These are phyloP conservation scores for Brenthis hecate DNA, from an alignment of 2,888 invertebrate species.

Conservation along the genomic window DNA sequence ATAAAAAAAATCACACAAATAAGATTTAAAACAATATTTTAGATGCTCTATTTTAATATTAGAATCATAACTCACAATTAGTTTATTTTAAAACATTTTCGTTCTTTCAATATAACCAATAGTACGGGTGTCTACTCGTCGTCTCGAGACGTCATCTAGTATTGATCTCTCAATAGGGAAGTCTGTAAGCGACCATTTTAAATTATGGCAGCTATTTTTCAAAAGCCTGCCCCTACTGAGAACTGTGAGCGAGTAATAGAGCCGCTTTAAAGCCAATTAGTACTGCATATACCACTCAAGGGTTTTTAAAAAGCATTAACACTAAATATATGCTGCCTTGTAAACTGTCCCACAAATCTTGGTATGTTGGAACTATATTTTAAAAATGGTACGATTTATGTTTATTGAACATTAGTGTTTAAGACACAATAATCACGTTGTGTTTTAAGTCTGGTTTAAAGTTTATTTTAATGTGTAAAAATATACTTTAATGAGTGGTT, in stretches of 20 bases:
- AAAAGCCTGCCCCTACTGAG: conserved; percentile 56
- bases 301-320: conserved; percentile 22
- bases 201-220: conserved; percentile 78
- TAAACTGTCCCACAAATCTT: conserved; percentile 25
- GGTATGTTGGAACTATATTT: conserved; percentile 15
- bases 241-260: conserved; percentile 66
- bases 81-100: background rate
- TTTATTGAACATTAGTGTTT: conserved; percentile 9
- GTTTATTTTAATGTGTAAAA: too few relatives aligned
- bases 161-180: conserved; percentile 82
- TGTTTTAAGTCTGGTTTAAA: too few relatives aligned
- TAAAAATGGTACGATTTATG: conserved; percentile 7
- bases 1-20: too few relatives aligned
- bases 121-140: conserved; percentile 61
- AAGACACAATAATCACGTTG: too few relatives aligned
- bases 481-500: too few relatives aligned
- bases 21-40: too few relatives aligned
- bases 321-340: conserved; percentile 22
- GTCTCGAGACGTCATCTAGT: conserved; percentile 68
- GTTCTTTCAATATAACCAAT: conserved; percentile 13
- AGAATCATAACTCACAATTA: background rate
- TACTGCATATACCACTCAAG: conserved; percentile 15
- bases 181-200: conserved; percentile 77
- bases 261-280: conserved; percentile 73
- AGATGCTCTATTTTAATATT: too few relatives aligned